These are phyloP conservation scores for Diorhabda carinulata DNA, from an alignment of 1,140 invertebrate species.

Conservation along the genomic window DNA sequence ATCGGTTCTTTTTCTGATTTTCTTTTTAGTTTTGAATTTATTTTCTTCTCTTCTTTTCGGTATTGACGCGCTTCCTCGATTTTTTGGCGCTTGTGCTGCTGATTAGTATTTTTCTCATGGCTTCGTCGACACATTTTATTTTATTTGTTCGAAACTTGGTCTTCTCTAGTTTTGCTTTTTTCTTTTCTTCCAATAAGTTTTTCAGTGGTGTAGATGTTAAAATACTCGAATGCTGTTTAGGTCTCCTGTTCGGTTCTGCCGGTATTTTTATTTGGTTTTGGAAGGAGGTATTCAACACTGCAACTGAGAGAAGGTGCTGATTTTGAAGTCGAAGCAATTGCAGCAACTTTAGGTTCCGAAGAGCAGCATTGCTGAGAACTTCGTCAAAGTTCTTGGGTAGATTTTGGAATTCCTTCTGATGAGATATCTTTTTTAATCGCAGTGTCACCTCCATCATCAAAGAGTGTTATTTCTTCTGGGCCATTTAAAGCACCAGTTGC, in stretches of 20 bases:
- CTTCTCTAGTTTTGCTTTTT: background rate
- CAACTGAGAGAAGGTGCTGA: too few species aligned
- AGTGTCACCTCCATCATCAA: slow-evolving; percentile 20
- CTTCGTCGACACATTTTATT: slow-evolving; percentile 1
- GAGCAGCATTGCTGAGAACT: slow-evolving; percentile 4
- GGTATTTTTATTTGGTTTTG: slow-evolving; percentile 15
- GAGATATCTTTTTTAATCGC: too few species aligned
- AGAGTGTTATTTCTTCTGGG: too few species aligned
- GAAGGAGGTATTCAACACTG: background rate
- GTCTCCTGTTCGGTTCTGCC: background rate
- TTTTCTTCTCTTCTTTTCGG: background rate
- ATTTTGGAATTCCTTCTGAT: too few species aligned
- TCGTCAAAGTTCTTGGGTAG: too few species aligned
- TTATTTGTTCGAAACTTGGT: slow-evolving; percentile 6
- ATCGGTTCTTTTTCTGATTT: slow-evolving; percentile 1
- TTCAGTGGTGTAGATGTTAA: too few species aligned
- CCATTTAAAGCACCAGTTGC: too few species aligned
- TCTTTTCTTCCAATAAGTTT: too few species aligned
- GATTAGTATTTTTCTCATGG: slow-evolving; percentile 2
- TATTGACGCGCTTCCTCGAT: background rate
- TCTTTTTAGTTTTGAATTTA: background rate
- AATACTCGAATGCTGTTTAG: too few species aligned
- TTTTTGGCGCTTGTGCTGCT: background rate
- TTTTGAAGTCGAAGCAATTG: background rate
- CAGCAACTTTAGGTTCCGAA: slow-evolving; percentile 9